phyloP scores from a whole-genome alignment of 2,113 vertebrate species.

The Mus pahari region DNA sequence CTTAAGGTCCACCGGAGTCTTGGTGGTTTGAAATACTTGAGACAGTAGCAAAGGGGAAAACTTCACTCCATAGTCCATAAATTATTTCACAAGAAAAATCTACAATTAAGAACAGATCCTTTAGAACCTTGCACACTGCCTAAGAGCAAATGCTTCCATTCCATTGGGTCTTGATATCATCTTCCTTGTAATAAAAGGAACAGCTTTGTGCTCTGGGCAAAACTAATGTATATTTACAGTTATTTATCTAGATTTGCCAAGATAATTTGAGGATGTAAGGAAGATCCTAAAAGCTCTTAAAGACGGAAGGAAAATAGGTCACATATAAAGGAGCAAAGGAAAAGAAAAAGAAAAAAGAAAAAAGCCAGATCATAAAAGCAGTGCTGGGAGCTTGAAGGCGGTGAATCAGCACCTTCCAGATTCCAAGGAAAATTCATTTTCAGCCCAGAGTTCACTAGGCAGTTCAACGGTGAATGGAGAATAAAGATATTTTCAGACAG shows the following conservation, averaged over 20 bases:
- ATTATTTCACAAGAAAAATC: conserved; percentile 58
- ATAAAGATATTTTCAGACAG: conserved; percentile 65
- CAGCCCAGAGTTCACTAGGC: conserved; percentile 38
- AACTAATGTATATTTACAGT: conserved; percentile 54
- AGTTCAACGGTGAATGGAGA: conserved; percentile 8
- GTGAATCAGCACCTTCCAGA: conserved; percentile 38
- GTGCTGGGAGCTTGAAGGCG: not conserved
- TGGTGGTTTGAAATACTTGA: conserved; percentile 19
- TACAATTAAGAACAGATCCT: conserved; percentile 28
- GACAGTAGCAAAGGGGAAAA: not conserved
- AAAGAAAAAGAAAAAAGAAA: not conserved
- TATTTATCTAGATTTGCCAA: conserved; percentile 62
- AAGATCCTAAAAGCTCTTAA: conserved; percentile 32
- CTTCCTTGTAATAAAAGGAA: not conserved
- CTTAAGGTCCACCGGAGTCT: not conserved
- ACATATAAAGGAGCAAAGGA: not conserved
- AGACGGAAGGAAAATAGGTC: not conserved
- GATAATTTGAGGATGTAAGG: conserved; percentile 35
- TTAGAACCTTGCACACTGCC: not conserved
- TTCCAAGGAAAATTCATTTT: conserved; percentile 44
- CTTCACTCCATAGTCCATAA: not conserved
- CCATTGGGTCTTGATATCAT: conserved; percentile 24
- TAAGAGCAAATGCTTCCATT: conserved; percentile 55
- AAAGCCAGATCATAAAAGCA: conserved; percentile 55
- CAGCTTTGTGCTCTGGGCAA: conserved; percentile 14